Evolutionary conservation across 2,797 vertebrate species (phyloP).

Genomic region (Eleutherodactylus coqui): DNA sequence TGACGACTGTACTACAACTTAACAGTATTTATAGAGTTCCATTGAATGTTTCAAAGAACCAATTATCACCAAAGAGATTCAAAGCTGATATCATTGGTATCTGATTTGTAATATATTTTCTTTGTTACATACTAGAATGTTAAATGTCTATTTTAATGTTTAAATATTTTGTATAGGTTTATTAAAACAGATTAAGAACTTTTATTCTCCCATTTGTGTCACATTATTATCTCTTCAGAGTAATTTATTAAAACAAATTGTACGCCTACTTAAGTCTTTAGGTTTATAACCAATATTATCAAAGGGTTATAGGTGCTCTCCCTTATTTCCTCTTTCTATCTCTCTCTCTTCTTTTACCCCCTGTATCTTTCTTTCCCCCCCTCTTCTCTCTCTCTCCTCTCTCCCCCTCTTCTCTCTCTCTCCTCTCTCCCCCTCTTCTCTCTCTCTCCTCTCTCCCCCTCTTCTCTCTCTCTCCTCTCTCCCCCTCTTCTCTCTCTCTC

Average conservation of each 20-base stretch:
- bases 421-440: no score
- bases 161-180: conserved; percentile 19
- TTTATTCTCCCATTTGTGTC: conserved; percentile 7
- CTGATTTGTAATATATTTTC: neutral
- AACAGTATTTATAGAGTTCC: neutral
- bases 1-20: neutral
- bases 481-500: no score
- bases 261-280: no score
- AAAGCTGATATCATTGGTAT: neutral
- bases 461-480: no score
- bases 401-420: no score
- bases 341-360: no score
- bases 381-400: no score
- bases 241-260: neutral
- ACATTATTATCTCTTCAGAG: neutral
- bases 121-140: neutral
- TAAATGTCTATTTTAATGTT: conserved; percentile 5
- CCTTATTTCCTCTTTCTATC: no score
- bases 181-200: conserved; percentile 11
- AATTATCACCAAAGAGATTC: neutral
- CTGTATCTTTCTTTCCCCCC: no score
- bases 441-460: no score
- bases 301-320: no score
- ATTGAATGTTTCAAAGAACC: neutral
- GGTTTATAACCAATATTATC: no score